A percentile compares a stretch with the other conserved stretches of the same genome.
Evolutionary conservation across 2,113 vertebrate genomes (phyloP).

Genomic region (Clinocottus analis): DNA sequence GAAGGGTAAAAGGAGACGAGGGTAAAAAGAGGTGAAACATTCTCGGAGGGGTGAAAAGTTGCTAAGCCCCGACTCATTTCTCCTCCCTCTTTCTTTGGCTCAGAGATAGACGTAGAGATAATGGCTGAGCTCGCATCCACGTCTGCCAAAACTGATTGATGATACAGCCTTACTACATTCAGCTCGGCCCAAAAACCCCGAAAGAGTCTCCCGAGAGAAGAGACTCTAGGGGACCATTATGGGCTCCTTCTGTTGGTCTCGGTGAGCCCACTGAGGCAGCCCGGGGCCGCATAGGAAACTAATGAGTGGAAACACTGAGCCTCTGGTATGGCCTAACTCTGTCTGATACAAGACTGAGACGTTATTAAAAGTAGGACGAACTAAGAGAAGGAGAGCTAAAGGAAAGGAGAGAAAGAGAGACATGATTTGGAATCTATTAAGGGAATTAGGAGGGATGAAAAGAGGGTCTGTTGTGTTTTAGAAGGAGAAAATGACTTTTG

Average conservation of each 20-base stretch:
- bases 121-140: conserved; percentile 47
- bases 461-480: conserved; percentile 47
- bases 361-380: conserved; percentile 72
- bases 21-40: conserved; percentile 59
- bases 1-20: conserved; percentile 42
- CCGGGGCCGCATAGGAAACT: conserved; percentile 69
- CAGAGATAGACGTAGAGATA: conserved; percentile 54
- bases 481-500: conserved; percentile 37
- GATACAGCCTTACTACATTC: conserved; percentile 57
- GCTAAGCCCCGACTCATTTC: conserved; percentile 59
- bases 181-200: conserved; percentile 37
- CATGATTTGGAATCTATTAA: conserved; percentile 55
- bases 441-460: conserved; percentile 47
- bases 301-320: conserved; percentile 77
- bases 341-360: conserved; percentile 75
- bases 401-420: conserved; percentile 28
- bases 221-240: conserved; percentile 69
- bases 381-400: conserved; percentile 40
- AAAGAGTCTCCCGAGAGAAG: conserved; percentile 50
- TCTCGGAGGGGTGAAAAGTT: conserved; percentile 61
- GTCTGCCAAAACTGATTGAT: conserved; percentile 63
- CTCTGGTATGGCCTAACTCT: conserved; percentile 60
- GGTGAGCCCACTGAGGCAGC: conserved; percentile 63
- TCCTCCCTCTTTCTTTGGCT: conserved; percentile 47
- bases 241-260: conserved; percentile 62